phyloP scores from a whole-genome alignment of 2,888 invertebrate genomes.

The Hydriomena furcata region DNA sequence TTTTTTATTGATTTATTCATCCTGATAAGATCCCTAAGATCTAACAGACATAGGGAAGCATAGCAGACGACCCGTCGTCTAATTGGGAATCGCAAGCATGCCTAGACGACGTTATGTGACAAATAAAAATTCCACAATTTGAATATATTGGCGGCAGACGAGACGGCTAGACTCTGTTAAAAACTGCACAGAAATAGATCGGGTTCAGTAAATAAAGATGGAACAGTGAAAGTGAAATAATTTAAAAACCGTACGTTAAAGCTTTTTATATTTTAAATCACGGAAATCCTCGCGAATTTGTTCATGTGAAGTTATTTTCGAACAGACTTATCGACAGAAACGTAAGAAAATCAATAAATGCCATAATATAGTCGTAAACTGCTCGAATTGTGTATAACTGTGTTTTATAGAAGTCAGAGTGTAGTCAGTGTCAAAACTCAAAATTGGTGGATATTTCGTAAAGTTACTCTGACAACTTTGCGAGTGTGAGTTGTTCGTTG shows the following conservation, averaged over 20 bases:
- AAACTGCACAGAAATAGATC: conserved; percentile 21
- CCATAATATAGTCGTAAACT: too few relatives aligned
- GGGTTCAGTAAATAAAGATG: conserved; percentile 20
- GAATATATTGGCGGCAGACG: conserved; percentile 51
- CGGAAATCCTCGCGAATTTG: too few relatives aligned
- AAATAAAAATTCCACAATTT: conserved; percentile 64
- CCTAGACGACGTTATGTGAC: conserved; percentile 67
- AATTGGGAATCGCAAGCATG: conserved; percentile 61
- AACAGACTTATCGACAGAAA: too few relatives aligned
- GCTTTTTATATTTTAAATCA: too few relatives aligned
- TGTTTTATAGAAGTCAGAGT: too few relatives aligned
- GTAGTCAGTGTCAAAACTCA: too few relatives aligned
- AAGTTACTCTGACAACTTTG: too few relatives aligned
- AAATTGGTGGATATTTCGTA: too few relatives aligned
- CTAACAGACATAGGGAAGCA: conserved; percentile 24
- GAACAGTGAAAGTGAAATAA: conserved; percentile 11
- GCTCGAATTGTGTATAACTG: too few relatives aligned
- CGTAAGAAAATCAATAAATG: too few relatives aligned
- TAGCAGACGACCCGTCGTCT: conserved; percentile 55
- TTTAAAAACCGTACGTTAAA: neutral
- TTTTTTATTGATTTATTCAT: conserved; percentile 11
- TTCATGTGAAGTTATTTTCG: too few relatives aligned
- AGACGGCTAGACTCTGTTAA: conserved; percentile 30
- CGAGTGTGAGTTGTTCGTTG: too few relatives aligned
- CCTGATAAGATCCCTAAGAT: conserved; percentile 17